Evolutionary conservation across 1,140 invertebrate genomes (phyloP), one percentile per base, ranked within the genome.

Genomic region (Drosophila prosaltans): DNA sequence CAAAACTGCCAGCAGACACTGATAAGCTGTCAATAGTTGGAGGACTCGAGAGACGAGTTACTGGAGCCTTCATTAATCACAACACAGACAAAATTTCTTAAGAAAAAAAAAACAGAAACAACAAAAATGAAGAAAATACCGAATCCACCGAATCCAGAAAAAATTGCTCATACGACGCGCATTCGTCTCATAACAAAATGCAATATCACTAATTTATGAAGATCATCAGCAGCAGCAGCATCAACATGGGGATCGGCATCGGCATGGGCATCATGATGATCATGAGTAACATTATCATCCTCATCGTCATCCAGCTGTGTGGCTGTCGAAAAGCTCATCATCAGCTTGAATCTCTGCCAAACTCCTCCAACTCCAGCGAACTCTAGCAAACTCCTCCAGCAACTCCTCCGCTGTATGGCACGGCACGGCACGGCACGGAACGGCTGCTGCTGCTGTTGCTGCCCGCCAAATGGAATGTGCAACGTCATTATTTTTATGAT

Each of bases 401-500:
- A 48, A 55, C 70, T 30, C 28, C 28, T 30, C 28, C 28, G 4
- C 28, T 30, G 28, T 2, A 3, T 62, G 62, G 8, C 32, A 30
- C 16, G 16, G 16, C 0, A 30, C 16, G 16, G 16, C 0, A 16
- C 16, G 16, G 16, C 16, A 16, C 16, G 16, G 16, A 16, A 16
- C 41, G 39, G 51, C 43, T 21, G 64, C 45, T 40, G 71, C 57
- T 72, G 72, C 73, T 64, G 75, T 64, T 69, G 75, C 66, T 69
- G 58, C 43, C 45, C 30, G 57, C 43, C 45, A 41, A 58, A 65
- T 75, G 84, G 84, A 89, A 89, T 89, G 84, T 89, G 84, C 84
- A 89, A 72, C 80, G 84, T 89, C 84, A 89, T 89, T 89, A 89
- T 83, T 89, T 89, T 81, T 78, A 84, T 89, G 84, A 89, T 89